Evolutionary conservation across 1,140 invertebrate genomes (phyloP).

Genomic region (Brachionus calyciflorus): DNA sequence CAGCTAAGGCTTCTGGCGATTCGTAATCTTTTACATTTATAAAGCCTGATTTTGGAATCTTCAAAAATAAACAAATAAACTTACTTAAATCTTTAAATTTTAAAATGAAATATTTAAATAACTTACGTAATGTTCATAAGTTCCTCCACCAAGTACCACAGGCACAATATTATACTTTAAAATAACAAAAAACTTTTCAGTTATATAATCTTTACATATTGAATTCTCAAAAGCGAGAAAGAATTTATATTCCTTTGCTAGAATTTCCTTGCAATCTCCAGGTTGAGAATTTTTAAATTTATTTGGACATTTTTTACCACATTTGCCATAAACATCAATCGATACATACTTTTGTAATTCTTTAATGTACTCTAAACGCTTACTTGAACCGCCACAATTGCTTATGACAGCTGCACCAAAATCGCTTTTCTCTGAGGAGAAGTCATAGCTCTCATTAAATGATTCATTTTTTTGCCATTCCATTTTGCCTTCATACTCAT

Average conservation of each 20-base stretch:
- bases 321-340: constrained; percentile 32
- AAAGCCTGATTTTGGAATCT: constrained; percentile 33
- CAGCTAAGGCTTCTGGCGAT: constrained; percentile 47
- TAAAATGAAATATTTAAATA: background rate
- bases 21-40: constrained; percentile 48
- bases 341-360: constrained; percentile 25
- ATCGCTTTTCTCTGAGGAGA: background rate
- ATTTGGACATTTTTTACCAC: constrained; percentile 16
- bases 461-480: background rate
- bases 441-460: background rate
- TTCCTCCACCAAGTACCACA: constrained; percentile 45
- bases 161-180: constrained; percentile 46
- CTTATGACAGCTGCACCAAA: constrained; percentile 9
- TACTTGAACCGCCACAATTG: constrained; percentile 17
- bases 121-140: constrained; percentile 32
- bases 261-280: constrained; percentile 5
- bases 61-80: background rate
- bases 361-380: constrained; percentile 25
- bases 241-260: constrained; percentile 44
- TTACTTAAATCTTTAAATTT: background rate
- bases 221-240: constrained; percentile 49
- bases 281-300: background rate
- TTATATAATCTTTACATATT: constrained; percentile 47
- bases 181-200: constrained; percentile 48
- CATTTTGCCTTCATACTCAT: background rate